phyloP scores from a whole-genome alignment of 2,888 invertebrate species.

The Rhingia rostrata region DNA sequence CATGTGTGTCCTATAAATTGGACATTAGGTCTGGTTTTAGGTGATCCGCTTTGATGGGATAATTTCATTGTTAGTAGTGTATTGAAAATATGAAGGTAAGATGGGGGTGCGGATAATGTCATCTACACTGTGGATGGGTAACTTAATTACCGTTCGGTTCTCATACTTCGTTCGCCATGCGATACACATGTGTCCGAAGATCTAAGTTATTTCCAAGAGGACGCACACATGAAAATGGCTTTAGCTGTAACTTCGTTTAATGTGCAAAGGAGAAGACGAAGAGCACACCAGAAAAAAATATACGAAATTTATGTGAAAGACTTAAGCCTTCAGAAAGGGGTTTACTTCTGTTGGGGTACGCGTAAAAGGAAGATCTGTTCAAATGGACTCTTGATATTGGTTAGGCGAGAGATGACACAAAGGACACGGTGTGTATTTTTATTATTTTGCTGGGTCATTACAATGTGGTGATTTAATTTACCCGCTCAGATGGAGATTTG shows the following conservation, averaged over 20 bases:
- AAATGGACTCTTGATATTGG: slow-evolving; percentile 43
- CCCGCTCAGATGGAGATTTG: slow-evolving; percentile 65
- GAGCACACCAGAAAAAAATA: slow-evolving; percentile 3
- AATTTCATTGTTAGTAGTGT: slow-evolving; percentile 69
- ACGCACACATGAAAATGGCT: slow-evolving; percentile 20
- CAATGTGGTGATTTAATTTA: slow-evolving; percentile 70
- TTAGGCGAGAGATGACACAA: slow-evolving; percentile 2
- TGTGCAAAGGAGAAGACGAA: slow-evolving; percentile 1
- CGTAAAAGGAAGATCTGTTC: slow-evolving; percentile 13
- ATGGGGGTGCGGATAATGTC: slow-evolving; percentile 38
- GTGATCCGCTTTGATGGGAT: slow-evolving; percentile 73
- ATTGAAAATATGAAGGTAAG: slow-evolving; percentile 72
- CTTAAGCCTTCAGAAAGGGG: slow-evolving; percentile 59
- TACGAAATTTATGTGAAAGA: slow-evolving; percentile 51
- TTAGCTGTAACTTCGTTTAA: slow-evolving; percentile 50
- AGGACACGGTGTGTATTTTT: slow-evolving; percentile 33
- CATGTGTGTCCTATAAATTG: slow-evolving; percentile 51
- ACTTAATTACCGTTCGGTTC: slow-evolving; percentile 66
- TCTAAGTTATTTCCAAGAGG: slow-evolving; percentile 16
- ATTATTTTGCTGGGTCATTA: slow-evolving; percentile 45
- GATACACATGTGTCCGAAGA: background rate
- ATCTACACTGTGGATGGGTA: slow-evolving; percentile 46
- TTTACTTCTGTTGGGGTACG: slow-evolving; percentile 23
- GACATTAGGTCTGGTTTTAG: slow-evolving; percentile 55
- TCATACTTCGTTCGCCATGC: slow-evolving; percentile 20